Conservation (phyloP, 2,888 invertebrate species). For the Tinea pellionella region DNA sequence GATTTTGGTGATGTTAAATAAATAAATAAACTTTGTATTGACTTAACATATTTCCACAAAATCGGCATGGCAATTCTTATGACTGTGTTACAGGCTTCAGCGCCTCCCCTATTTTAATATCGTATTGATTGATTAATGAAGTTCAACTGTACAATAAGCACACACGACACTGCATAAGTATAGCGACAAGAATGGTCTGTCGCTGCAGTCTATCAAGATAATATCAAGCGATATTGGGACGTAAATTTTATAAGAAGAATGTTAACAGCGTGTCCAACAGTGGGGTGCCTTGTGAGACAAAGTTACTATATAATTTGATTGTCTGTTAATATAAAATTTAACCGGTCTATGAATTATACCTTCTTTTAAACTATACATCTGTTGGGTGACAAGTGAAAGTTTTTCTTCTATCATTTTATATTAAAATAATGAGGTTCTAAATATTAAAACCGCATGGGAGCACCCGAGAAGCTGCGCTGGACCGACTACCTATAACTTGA, state of each 20-base stretch:
- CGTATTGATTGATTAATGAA: background rate
- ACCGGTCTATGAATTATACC: background rate
- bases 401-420: background rate
- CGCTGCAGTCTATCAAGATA: constrained; percentile 25
- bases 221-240: constrained; percentile 19
- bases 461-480: no score
- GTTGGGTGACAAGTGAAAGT: background rate
- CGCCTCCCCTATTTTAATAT: no score
- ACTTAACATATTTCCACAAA: no score
- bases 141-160: background rate
- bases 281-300: constrained; percentile 10
- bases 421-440: no score
- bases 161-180: background rate
- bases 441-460: no score
- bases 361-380: background rate
- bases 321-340: background rate
- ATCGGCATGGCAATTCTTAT: no score
- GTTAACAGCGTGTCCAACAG: constrained; percentile 9
- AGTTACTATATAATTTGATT: constrained; percentile 3
- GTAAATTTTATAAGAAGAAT: constrained; percentile 18
- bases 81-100: no score
- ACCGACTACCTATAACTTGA: no score
- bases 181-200: constrained; percentile 3
- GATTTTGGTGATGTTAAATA: no score
- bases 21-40: no score